Base-by-base conservation (phyloP, 2,888 invertebrate genomes). In the Caenorhabditis virilis region DNA sequence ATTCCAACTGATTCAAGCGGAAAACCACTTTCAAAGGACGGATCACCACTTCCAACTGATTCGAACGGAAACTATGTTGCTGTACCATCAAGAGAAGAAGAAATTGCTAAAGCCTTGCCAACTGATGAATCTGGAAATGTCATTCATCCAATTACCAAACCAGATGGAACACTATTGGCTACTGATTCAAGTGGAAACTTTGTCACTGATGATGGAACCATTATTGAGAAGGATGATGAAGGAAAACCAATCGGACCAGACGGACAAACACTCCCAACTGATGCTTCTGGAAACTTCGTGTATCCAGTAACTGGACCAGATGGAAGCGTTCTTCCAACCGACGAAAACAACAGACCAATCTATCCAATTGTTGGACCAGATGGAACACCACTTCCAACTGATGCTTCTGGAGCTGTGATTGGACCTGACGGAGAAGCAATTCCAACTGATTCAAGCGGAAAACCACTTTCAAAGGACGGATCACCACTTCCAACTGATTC, bases 1-100 rank as follows among this genome's bases (percentile, higher is more conserved):
- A 43, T 73, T 26, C 52, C 71, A 5, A 73, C 68, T 9, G 71
- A 74, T 46, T 25, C 56, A 4, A 49, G 50, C 22, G 71, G 74
- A 3, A 57, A 43, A 2, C 46, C 55, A 30, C 33, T 68, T 16
- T 26, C 22, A 7, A 42, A 51, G 9, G 45, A 50, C 15, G 57
- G 41, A 15, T 9, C 41, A 13, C n/a, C 51, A n/a, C 53, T 53
- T 25, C 53, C 53, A 43, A 53, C 53, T 11, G 53, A 53, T 22
- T 36, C 53, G 11, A 11, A 22, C 9, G 53, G 53, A 30, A 53
- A 45, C 20, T 43, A n/a, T 38, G 45, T 53, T 23, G 13, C 26
- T n/a, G 51, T 49, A 5, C 49, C 49, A 20, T 15, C 15, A 33
- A 42, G 33, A 30, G 54, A 22, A n/a, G 46, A 27, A n/a, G 35